A percentile compares a stretch with the other conserved stretches of the same genome.
Evolutionary conservation across 1,140 invertebrate species (phyloP).

Genomic region (Atopsyche davidsoni): DNA sequence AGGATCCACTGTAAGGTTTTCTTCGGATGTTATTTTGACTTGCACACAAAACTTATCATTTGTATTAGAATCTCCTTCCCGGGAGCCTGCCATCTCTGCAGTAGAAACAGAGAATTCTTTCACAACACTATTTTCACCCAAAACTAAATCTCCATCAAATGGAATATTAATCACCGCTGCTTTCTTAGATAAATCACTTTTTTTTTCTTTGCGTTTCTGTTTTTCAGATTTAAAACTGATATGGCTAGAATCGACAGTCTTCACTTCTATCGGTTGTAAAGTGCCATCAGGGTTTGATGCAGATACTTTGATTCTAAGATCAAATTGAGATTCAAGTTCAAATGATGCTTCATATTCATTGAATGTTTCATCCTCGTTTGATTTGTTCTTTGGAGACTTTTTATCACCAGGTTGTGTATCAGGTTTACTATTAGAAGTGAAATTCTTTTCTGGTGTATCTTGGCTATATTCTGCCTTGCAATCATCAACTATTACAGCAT

Average conservation of each 20-base stretch:
- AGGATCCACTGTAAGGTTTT: constrained; percentile 40
- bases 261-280: constrained; percentile 17
- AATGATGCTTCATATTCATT: constrained; percentile 40
- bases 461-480: no score
- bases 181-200: not conserved
- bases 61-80: constrained; percentile 37
- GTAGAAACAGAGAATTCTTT: not conserved
- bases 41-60: constrained; percentile 45
- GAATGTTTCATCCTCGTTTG: not conserved
- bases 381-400: no score
- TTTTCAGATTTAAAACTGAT: not conserved
- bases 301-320: constrained; percentile 45
- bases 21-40: constrained; percentile 44
- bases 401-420: no score
- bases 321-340: constrained; percentile 46
- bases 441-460: no score
- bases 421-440: no score
- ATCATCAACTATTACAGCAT: no score
- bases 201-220: not conserved
- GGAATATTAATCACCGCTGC: not conserved
- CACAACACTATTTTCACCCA: not conserved
- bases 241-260: constrained; percentile 9
- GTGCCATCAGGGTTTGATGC: constrained; percentile 37
- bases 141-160: no score
- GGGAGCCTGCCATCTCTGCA: constrained; percentile 41